Conservation (phyloP, 2,888 invertebrate genomes). For the Tinea pellionella region DNA sequence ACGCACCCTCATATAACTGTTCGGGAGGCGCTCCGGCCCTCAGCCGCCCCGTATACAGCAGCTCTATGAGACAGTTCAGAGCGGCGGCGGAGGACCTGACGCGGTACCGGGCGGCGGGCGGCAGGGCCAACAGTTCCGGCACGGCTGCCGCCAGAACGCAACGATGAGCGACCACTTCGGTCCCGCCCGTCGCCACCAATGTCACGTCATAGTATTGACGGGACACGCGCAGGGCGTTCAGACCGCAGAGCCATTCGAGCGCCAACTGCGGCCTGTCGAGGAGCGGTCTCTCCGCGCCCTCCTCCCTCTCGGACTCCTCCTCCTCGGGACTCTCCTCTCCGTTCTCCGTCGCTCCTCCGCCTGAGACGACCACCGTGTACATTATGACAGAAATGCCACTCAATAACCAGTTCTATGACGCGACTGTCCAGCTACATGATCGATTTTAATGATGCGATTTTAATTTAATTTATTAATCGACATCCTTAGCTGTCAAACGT, state of each 20-base stretch:
- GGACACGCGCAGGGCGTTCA: slow-evolving; percentile 16
- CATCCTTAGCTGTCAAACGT: not conserved
- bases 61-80: slow-evolving; percentile 18
- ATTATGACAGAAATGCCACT: not conserved
- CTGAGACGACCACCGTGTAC: not conserved
- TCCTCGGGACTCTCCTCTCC: not conserved
- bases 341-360: not conserved
- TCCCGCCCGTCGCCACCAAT: slow-evolving; percentile 17
- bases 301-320: not conserved
- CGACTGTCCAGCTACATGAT: not conserved
- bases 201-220: slow-evolving; percentile 5
- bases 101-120: slow-evolving; percentile 26
- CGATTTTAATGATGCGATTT: not conserved
- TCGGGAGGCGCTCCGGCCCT: not conserved
- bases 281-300: not conserved
- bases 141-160: slow-evolving; percentile 19
- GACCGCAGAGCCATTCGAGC: slow-evolving; percentile 12
- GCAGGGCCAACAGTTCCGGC: slow-evolving; percentile 23
- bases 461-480: not conserved
- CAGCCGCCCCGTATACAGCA: slow-evolving; percentile 3
- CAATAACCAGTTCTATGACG: not conserved
- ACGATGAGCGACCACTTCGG: slow-evolving; percentile 20
- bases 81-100: slow-evolving; percentile 25
- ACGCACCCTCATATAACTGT: not conserved
- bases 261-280: slow-evolving; percentile 16